These are phyloP conservation scores for Argentina silus DNA, from an alignment of 2,797 vertebrate species.

Conservation along the genomic window DNA sequence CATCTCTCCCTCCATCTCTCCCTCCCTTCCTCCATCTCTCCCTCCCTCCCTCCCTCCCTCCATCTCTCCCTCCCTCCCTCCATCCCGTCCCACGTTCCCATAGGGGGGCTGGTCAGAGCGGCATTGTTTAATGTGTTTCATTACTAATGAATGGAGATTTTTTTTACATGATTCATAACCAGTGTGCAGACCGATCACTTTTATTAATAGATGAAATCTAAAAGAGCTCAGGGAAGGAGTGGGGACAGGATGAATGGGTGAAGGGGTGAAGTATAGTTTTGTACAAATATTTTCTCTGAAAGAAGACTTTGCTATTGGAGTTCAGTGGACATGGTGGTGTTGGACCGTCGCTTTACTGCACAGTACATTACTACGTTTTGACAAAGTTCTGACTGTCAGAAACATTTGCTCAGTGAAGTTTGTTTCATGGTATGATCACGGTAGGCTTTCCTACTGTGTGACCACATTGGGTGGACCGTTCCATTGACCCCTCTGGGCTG, in stretches of 20 bases:
- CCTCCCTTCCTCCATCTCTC: constrained; percentile 18
- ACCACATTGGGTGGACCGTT: not conserved
- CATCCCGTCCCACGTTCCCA: too few relatives aligned
- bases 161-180: constrained; percentile 30
- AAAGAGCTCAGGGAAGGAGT: constrained; percentile 8
- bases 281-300: not conserved
- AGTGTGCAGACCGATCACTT: constrained; percentile 21
- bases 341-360: not conserved
- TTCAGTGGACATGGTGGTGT: not conserved
- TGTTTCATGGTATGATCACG: not conserved
- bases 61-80: not conserved
- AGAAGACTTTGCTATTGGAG: not conserved
- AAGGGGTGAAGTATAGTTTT: not conserved
- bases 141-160: constrained; percentile 31
- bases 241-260: not conserved
- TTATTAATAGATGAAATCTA: constrained; percentile 9
- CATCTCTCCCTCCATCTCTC: constrained; percentile 8
- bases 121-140: constrained; percentile 37
- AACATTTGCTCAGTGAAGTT: not conserved
- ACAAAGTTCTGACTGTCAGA: not conserved
- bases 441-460: not conserved
- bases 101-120: not conserved
- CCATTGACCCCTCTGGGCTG: too few relatives aligned
- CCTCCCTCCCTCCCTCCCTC: constrained; percentile 25
- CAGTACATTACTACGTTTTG: too few relatives aligned